Percentiles rank a stretch among this genome's conserved stretches.
These are phyloP conservation scores for Coryphaenoides rupestris DNA, from an alignment of 2,113 vertebrate genomes.

Conservation along the genomic window DNA sequence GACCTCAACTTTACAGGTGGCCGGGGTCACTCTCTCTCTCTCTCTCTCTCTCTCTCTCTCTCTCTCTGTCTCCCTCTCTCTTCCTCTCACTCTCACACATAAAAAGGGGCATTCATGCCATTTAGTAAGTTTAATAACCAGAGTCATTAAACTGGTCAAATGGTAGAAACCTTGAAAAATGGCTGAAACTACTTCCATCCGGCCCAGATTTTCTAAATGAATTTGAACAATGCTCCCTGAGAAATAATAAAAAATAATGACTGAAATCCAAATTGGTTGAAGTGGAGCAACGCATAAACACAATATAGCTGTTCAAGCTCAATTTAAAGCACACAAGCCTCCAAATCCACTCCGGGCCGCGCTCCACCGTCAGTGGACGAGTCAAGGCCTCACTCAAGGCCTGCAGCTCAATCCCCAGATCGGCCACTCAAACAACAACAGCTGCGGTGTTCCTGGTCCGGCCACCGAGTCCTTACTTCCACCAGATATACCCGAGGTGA, in stretches of 20 bases:
- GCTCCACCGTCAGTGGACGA: not conserved
- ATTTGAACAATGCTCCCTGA: too few relatives aligned
- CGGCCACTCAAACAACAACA: not conserved
- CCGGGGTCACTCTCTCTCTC: not conserved
- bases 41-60: not conserved
- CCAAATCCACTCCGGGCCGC: not conserved
- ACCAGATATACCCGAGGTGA: not conserved
- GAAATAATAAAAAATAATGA: too few relatives aligned
- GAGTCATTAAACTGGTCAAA: too few relatives aligned
- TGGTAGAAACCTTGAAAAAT: too few relatives aligned
- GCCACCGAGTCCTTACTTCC: not conserved
- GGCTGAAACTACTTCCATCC: too few relatives aligned
- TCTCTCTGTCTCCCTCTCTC: too few relatives aligned
- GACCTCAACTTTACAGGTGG: conserved; percentile 21
- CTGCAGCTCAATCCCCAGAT: too few relatives aligned
- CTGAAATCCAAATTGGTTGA: not conserved
- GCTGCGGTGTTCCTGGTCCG: not conserved
- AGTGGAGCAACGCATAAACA: not conserved
- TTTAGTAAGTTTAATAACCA: too few relatives aligned
- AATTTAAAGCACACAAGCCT: not conserved
- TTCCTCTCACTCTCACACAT: too few relatives aligned
- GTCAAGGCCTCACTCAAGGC: not conserved
- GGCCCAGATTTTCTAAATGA: too few relatives aligned
- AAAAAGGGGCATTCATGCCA: too few relatives aligned
- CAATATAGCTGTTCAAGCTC: not conserved